Base-by-base conservation (phyloP, 1,140 invertebrate species). In the Lasioglossum baleicum region DNA sequence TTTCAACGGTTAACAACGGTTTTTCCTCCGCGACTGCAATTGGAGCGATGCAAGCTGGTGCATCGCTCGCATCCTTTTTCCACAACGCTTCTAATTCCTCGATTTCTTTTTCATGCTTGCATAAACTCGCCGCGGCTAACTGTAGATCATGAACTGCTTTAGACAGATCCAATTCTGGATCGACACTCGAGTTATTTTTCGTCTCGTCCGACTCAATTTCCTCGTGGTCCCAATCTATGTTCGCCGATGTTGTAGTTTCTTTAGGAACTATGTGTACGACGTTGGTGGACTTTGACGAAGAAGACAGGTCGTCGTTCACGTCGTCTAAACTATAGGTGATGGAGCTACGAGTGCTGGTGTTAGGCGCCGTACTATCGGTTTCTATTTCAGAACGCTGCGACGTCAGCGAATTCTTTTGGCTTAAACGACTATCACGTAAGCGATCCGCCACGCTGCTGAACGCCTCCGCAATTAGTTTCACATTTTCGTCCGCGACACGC, bases 381-480 rank as follows among this genome's bases (percentile, higher is more conserved):
- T 85, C 84, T 48, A 56, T 65, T 70, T 85, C 83, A 66, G 73
- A 84, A 48, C 66, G n/a, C 2, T 13, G 58, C 42, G 83, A 72
- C 69, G 81, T 69, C 76, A 69, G 60, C 10, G 75, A 80, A 66
- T 68, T 83, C 42, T 76, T 74, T 2, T 61, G 35, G 53, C 70
- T 79, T 15, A 64, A 26, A 42, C 60, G 75, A 66, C 67, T 81
- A 58, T 87, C 84, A 8, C 56, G 68, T 48, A 87, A 26, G 68
- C 81, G 75, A 35, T 87, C 82, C 42, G 75, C 82, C 42, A 83
- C 72, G 44, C 76, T 71, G 56, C 75, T 73, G 58, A 86, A 84
- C 44, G 85, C 84, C 63, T 86, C 82, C n/a, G 85, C 84, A 48
- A 87, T 87, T 68, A 86, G 61, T 69, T 84, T 84, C 10, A 87